These are phyloP conservation scores for Dendronephthya gigantea DNA, from an alignment of 64 coral and sea anemone genomes.

Conservation along the genomic window DNA sequence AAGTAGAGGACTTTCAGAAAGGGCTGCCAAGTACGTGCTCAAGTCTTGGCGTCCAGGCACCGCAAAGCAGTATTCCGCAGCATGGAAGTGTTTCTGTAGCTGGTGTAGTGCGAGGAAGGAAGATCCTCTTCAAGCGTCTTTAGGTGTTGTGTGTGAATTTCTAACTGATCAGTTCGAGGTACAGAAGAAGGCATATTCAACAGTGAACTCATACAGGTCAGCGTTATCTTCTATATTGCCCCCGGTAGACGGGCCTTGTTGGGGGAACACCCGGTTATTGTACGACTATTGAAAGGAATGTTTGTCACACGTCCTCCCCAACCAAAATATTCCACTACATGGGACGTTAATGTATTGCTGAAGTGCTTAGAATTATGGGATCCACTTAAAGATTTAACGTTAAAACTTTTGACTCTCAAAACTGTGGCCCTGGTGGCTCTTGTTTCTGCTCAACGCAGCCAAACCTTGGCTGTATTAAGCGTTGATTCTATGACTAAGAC, in stretches of 20 bases:
- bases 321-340: constrained; percentile 28
- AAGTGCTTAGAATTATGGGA: background rate
- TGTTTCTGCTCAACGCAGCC: background rate
- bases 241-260: background rate
- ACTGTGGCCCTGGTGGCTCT: background rate
- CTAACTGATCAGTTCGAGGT: constrained; percentile 3
- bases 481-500: background rate
- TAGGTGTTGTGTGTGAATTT: constrained; percentile 1
- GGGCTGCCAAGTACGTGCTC: constrained; percentile 6
- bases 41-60: constrained; percentile 14
- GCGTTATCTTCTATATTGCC: constrained; percentile 16
- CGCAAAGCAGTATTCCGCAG: constrained; percentile 19
- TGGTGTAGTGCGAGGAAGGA: background rate
- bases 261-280: constrained; percentile 20
- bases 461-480: background rate
- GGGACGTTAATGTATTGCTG: constrained; percentile 19
- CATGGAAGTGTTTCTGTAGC: constrained; percentile 28
- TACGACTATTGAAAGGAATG: constrained; percentile 1
- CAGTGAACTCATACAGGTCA: constrained; percentile 14
- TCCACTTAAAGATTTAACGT: background rate
- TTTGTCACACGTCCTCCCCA: background rate
- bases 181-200: background rate
- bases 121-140: constrained; percentile 17
- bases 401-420: background rate
- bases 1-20: constrained; percentile 18